Evolutionary conservation across 2,888 invertebrate species (phyloP).

Genomic region (Tridacna gigas): DNA sequence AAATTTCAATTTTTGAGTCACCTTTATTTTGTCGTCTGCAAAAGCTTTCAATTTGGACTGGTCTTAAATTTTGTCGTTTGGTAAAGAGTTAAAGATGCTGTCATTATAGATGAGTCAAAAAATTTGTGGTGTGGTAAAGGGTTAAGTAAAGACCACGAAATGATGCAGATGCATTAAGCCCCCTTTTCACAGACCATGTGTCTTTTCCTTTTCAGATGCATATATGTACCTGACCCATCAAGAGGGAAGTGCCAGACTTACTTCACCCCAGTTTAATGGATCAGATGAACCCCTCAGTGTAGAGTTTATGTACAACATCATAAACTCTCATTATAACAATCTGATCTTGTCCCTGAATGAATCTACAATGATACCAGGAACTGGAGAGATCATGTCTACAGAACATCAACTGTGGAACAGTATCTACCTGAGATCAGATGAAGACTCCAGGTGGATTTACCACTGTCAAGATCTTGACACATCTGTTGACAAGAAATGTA

Average conservation of each 20-base stretch:
- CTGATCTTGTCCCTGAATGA: background rate
- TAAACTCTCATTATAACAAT: background rate
- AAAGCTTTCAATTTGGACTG: no score
- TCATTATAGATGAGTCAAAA: no score
- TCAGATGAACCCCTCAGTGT: background rate
- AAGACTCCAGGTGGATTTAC: background rate
- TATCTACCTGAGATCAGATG: background rate
- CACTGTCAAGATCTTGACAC: background rate
- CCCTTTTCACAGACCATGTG: no score
- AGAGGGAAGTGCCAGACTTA: conserved; percentile 9
- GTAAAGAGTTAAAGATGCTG: background rate
- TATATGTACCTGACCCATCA: background rate
- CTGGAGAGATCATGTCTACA: background rate
- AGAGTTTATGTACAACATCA: background rate
- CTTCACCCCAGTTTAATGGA: background rate
- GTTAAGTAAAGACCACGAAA: no score
- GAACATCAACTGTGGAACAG: background rate
- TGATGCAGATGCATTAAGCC: no score
- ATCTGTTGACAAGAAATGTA: background rate
- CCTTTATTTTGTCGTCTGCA: background rate
- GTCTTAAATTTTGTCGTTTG: background rate
- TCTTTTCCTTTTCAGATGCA: background rate
- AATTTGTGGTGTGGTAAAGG: background rate
- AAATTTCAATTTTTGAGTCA: no score
- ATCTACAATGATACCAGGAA: background rate